Percentiles rank a stretch among this genome's conserved stretches.
Evolutionary conservation across 2,797 vertebrate genomes (phyloP).

Genomic region (Micrastur ruficollis): DNA sequence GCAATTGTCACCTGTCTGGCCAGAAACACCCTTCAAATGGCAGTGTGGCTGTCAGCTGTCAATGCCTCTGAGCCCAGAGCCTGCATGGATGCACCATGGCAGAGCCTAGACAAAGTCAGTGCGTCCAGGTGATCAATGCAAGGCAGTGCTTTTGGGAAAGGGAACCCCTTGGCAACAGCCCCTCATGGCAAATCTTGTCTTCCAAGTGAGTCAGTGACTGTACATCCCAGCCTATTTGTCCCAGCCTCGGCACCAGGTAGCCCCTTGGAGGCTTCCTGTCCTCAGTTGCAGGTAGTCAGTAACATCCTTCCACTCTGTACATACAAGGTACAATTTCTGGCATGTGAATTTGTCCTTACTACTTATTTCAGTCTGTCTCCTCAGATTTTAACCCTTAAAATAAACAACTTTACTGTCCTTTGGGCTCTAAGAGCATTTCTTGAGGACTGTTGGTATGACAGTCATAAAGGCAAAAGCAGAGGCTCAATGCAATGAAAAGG

Average conservation of each 20-base stretch:
- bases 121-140: fast-evolving
- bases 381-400: not conserved
- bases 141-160: not conserved
- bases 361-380: not conserved
- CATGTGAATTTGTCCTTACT: not conserved
- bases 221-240: not conserved
- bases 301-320: not conserved
- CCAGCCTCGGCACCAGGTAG: not conserved
- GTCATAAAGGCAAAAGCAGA: not conserved
- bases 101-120: not conserved
- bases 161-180: not conserved
- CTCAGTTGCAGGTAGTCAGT: not conserved
- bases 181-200: not conserved
- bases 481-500: not conserved
- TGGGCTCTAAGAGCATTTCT: not conserved
- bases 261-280: not conserved
- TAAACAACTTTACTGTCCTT: not conserved
- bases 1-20: not conserved
- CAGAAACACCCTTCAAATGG: not conserved
- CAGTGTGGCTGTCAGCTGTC: not conserved
- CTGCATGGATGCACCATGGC: fast-evolving
- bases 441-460: not conserved
- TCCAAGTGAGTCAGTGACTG: not conserved
- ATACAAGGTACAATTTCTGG: not conserved
- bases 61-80: not conserved